phyloP scores from a whole-genome alignment of 2,888 invertebrate genomes.

The Pyrrhosoma nymphula region DNA sequence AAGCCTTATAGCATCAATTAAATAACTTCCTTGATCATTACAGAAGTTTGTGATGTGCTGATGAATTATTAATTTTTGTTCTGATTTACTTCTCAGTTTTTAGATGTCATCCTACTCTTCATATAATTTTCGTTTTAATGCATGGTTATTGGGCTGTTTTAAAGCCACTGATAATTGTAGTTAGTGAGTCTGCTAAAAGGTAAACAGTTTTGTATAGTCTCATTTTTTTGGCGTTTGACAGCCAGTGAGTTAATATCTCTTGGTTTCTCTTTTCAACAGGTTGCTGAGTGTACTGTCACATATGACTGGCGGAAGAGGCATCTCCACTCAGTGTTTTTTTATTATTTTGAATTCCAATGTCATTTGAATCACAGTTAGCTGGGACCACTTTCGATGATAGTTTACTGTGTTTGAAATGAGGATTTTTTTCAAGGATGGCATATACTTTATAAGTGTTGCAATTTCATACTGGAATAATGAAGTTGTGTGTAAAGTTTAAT shows the following conservation, averaged over 20 bases:
- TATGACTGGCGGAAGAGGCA: conserved; percentile 48
- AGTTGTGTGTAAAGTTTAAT: conserved; percentile 56
- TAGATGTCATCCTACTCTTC: too few species aligned
- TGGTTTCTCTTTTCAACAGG: conserved; percentile 46
- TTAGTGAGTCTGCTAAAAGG: too few species aligned
- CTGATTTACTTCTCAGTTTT: too few species aligned
- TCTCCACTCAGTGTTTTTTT: conserved; percentile 55
- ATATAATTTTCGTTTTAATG: too few species aligned
- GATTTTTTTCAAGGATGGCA: conserved; percentile 34
- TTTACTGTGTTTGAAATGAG: conserved; percentile 53
- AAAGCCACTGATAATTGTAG: too few species aligned
- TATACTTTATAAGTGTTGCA: conserved; percentile 45
- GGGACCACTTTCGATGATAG: conserved; percentile 55
- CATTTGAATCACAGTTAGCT: conserved; percentile 61
- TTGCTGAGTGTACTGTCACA: conserved; percentile 40
- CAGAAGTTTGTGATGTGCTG: too few species aligned
- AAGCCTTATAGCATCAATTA: too few species aligned
- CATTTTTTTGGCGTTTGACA: too few species aligned
- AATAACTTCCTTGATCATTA: too few species aligned
- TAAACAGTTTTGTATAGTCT: too few species aligned
- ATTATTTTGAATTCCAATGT: conserved; percentile 63
- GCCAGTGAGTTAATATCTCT: conserved; percentile 19
- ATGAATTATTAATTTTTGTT: too few species aligned
- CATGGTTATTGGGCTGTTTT: too few species aligned
- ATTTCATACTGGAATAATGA: conserved; percentile 32